Evolutionary conservation across 2,888 invertebrate species (phyloP).

Genomic region (Phyto melanocephala): DNA sequence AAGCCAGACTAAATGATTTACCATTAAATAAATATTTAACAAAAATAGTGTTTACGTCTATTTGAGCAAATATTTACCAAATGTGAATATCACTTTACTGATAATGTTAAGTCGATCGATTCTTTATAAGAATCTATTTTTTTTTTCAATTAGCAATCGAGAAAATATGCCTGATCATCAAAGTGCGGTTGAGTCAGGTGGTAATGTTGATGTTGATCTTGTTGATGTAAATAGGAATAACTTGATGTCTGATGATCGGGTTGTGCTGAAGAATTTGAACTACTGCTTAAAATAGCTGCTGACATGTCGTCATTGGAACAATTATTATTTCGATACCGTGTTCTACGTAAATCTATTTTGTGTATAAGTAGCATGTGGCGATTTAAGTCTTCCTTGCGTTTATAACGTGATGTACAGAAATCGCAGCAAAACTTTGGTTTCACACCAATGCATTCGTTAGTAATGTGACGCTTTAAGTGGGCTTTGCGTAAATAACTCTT

Average conservation of each 20-base stretch:
- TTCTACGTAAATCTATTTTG: constrained; percentile 26
- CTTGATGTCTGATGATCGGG: background rate
- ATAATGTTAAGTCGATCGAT: too few relatives aligned
- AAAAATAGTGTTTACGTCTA: too few relatives aligned
- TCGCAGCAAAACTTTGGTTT: constrained; percentile 69
- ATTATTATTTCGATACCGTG: background rate
- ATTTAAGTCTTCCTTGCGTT: constrained; percentile 71
- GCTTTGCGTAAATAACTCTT: constrained; percentile 73
- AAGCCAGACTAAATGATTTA: too few relatives aligned
- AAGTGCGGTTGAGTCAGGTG: constrained; percentile 11
- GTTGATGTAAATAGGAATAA: background rate
- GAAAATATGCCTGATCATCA: constrained; percentile 43
- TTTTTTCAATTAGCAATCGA: constrained; percentile 7
- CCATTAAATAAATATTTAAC: too few relatives aligned
- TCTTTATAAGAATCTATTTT: too few relatives aligned
- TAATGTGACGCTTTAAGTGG: constrained; percentile 72
- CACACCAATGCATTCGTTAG: constrained; percentile 72
- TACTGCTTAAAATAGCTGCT: background rate
- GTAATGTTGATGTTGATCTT: background rate
- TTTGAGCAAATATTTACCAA: too few relatives aligned
- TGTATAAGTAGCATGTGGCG: constrained; percentile 65
- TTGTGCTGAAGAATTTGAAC: background rate
- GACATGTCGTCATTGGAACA: constrained; percentile 10
- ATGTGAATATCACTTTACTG: too few relatives aligned
- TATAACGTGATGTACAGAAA: constrained; percentile 70